These are phyloP conservation scores for Rhynchotus rufescens DNA, from an alignment of 2,797 vertebrate species.

Conservation along the genomic window DNA sequence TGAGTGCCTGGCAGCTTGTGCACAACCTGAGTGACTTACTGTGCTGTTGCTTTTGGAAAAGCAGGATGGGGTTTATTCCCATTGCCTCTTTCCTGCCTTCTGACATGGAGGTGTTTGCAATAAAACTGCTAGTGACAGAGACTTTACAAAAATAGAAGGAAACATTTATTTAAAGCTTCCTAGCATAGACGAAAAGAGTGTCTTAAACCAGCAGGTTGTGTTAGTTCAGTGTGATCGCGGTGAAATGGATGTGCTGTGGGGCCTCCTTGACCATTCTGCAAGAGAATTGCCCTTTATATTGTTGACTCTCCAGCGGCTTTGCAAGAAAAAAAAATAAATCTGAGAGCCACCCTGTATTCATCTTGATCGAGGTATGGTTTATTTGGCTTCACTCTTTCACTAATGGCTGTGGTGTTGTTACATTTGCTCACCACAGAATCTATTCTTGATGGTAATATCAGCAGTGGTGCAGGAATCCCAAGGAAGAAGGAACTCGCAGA, in stretches of 20 bases:
- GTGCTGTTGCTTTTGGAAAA: neutral
- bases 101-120: neutral
- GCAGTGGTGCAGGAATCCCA: neutral
- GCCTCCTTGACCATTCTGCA: neutral
- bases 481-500: neutral
- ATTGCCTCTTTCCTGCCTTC: neutral
- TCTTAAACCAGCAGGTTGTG: neutral
- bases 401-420: neutral
- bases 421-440: neutral
- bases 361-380: neutral
- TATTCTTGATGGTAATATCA: neutral
- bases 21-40: neutral
- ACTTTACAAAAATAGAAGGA: constrained; percentile 7
- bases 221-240: neutral
- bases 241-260: neutral
- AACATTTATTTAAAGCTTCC: constrained; percentile 1
- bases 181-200: neutral
- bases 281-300: neutral
- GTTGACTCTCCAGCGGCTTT: neutral
- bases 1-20: neutral
- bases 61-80: neutral
- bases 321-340: neutral
- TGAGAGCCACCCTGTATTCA: neutral
- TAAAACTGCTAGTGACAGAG: neutral
- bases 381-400: neutral